Conservation (phyloP, 2,888 invertebrate species). For the Oscheius sp. region DNA sequence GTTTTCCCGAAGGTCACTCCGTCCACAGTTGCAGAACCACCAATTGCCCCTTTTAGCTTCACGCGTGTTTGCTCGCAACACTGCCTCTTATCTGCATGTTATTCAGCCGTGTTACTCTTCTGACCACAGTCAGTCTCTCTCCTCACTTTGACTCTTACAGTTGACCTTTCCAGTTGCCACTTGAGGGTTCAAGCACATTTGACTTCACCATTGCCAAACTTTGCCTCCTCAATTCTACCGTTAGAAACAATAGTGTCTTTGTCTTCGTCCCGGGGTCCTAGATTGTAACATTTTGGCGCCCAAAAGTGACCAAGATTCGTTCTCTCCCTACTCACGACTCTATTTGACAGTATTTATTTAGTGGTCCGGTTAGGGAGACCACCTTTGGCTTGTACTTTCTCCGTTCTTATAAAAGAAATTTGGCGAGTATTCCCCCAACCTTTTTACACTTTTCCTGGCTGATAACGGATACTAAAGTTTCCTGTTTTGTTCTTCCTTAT, state of each 20-base stretch:
- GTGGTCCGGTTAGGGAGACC: not conserved
- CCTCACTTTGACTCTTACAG: conserved; percentile 10
- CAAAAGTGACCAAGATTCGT: not conserved
- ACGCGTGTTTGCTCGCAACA: conserved; percentile 7
- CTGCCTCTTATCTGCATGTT: no score
- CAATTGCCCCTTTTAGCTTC: not conserved
- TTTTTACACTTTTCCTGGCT: not conserved
- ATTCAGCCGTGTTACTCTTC: no score
- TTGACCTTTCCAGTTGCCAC: not conserved
- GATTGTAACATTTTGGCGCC: not conserved
- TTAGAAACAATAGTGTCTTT: conserved; percentile 3
- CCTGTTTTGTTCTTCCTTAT: not conserved
- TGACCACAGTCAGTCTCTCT: not conserved
- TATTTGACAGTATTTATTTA: conserved; percentile 25
- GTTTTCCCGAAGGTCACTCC: conserved; percentile 30
- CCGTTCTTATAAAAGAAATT: not conserved
- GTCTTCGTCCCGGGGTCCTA: not conserved
- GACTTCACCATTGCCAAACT: not conserved
- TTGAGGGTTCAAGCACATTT: not conserved
- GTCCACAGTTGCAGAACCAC: conserved; percentile 29
- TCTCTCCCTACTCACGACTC: conserved; percentile 12
- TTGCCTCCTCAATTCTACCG: not conserved
- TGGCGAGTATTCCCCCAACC: not conserved
- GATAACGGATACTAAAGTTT: not conserved
- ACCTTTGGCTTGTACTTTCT: not conserved